Base-by-base conservation (phyloP, 2,113 vertebrate species). In the Mesoclemmys tuberculata region DNA sequence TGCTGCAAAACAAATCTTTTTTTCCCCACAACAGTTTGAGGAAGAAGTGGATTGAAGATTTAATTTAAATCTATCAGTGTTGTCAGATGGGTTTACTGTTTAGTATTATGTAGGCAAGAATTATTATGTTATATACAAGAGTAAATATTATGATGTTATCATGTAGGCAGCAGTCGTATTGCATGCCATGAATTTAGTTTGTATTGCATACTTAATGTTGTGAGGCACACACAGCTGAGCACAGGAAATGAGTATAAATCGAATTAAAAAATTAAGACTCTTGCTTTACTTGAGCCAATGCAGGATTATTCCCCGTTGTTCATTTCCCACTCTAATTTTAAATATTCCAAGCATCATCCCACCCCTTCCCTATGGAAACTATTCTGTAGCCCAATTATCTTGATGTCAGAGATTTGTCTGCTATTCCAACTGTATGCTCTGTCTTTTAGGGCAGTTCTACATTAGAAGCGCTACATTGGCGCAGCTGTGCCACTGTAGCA, bases 301-400 rank as follows among this genome's bases (percentile, higher is more conserved):
- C 22, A 14, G 4, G 46, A 68, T 52, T 89, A 88, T 31, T 55
- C 5, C 48, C 21, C 56, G 80, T 0, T 1, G 38, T 71, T 41
- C 24, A 8, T 48, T 52, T 86, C 24, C 41, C n/a, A 64, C 80
- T 93, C 44, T 56, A 48, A 44, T 82, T 31, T 1, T 82, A 87
- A 91, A 71, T 61, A 61, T 93, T 96, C 55, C 44, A 85, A 77
- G 71, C 77, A 90, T 49, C 51, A 79, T 75, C 77, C 80, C 93
- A 48, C 8, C 0, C 4, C 85, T 87, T n/a, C 80, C 38, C 55
- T 5, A 68, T 85, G 88, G 58, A 90, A 55, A 14, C 55, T 82
- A 54, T 22, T 24, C 58, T n/a, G 3, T 93, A 71, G 84, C 82
- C 81, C 7, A 68, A 5, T 48, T 61, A 84, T 90, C 51, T 89